These are phyloP conservation scores for Liodrosophila aerea DNA, from an alignment of 2,888 invertebrate species.

Conservation along the genomic window DNA sequence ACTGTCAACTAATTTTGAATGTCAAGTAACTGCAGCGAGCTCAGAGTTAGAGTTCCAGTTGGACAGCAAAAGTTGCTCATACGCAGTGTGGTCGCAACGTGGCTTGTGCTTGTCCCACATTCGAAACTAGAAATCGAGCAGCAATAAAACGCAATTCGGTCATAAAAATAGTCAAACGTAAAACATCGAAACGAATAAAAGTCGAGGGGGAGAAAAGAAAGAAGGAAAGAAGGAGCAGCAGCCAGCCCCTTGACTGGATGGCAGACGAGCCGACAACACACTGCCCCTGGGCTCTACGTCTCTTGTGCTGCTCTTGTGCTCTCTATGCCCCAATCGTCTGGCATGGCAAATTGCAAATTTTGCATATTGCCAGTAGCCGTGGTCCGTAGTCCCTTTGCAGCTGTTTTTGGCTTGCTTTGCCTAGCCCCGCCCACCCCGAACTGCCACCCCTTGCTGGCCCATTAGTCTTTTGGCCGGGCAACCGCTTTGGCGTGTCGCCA, in stretches of 20 bases:
- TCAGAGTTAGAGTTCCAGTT: no score
- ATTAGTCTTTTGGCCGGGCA: conserved; percentile 65
- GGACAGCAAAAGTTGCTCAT: conserved; percentile 23
- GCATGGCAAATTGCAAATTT: conserved; percentile 73
- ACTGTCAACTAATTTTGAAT: conserved; percentile 74
- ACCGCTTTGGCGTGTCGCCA: conserved; percentile 75
- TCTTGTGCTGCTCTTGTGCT: background rate
- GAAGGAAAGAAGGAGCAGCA: background rate
- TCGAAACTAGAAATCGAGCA: conserved; percentile 42
- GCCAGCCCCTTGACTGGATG: background rate
- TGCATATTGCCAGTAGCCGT: conserved; percentile 68
- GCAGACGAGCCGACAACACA: background rate
- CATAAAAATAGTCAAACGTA: conserved; percentile 75
- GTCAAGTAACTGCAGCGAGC: conserved; percentile 42
- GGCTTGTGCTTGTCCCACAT: conserved; percentile 37
- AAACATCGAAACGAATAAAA: conserved; percentile 4
- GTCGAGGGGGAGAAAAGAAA: background rate
- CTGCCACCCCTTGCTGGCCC: conserved; percentile 31
- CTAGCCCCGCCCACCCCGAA: conserved; percentile 12
- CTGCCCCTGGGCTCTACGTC: background rate
- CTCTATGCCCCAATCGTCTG: conserved; percentile 40
- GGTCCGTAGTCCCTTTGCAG: conserved; percentile 30
- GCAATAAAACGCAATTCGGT: conserved; percentile 79
- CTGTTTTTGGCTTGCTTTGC: conserved; percentile 37
- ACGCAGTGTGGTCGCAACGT: conserved; percentile 36